These are phyloP conservation scores for Lerema accius DNA, from an alignment of 1,140 invertebrate species.

Conservation along the genomic window DNA sequence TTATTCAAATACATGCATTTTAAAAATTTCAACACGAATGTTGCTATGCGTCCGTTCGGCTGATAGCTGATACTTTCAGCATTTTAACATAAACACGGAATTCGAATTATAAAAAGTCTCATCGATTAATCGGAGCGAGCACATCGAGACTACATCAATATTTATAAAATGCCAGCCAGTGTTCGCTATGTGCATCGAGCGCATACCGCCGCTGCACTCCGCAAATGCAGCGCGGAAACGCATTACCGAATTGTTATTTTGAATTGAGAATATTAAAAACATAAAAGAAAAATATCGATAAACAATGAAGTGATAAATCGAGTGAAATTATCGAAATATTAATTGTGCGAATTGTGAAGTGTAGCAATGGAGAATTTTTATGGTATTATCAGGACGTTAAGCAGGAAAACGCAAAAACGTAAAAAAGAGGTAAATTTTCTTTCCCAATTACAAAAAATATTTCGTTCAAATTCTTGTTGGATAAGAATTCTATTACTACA, in stretches of 20 bases:
- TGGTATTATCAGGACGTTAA: conserved; percentile 70
- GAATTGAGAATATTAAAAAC: conserved; percentile 19
- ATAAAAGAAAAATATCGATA: conserved; percentile 23
- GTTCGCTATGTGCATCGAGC: conserved; percentile 42
- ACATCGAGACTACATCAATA: conserved; percentile 71
- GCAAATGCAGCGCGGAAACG: conserved; percentile 55
- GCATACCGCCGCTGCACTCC: conserved; percentile 61
- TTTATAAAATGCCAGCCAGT: conserved; percentile 56
- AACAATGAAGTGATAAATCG: not conserved
- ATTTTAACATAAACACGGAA: conserved; percentile 39
- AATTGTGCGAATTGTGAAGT: conserved; percentile 37
- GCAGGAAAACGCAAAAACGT: conserved; percentile 71
- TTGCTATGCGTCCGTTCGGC: not conserved
- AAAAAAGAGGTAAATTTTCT: conserved; percentile 57
- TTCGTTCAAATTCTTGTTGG: not conserved
- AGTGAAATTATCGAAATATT: conserved; percentile 26
- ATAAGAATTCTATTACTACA: too few relatives aligned
- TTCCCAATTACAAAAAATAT: too few relatives aligned
- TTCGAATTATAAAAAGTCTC: conserved; percentile 58
- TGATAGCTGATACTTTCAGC: not conserved
- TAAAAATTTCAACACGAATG: conserved; percentile 25
- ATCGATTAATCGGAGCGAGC: conserved; percentile 66
- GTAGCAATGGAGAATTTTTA: conserved; percentile 71
- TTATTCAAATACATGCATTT: conserved; percentile 14
- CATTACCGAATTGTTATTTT: conserved; percentile 19